These are phyloP conservation scores for Spizaetus ornatus DNA, from an alignment of 2,113 vertebrate genomes.

Conservation along the genomic window DNA sequence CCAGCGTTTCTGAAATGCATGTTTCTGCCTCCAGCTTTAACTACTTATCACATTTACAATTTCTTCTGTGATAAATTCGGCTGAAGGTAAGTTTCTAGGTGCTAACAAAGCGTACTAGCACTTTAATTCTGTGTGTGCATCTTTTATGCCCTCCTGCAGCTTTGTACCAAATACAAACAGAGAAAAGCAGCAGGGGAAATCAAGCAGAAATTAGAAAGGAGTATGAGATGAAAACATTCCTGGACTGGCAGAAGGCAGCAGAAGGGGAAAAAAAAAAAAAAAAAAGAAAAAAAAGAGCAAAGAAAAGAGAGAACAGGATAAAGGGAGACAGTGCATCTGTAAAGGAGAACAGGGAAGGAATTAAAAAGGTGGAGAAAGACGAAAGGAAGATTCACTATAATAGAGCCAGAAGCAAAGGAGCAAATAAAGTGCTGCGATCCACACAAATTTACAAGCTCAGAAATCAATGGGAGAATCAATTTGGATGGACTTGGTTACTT, in stretches of 20 bases:
- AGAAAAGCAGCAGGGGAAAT: conserved; percentile 37
- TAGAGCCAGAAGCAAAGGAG: background rate
- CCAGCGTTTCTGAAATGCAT: background rate
- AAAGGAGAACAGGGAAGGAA: background rate
- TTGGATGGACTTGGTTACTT: conserved; percentile 3
- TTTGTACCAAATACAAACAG: conserved; percentile 9
- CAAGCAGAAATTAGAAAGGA: conserved; percentile 32
- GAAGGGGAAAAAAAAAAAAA: background rate
- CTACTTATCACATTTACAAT: background rate
- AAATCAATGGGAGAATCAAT: conserved; percentile 49
- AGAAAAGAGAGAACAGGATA: background rate
- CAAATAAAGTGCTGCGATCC: conserved; percentile 3
- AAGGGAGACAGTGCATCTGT: background rate
- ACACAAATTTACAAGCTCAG: conserved; percentile 4
- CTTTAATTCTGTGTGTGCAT: background rate
- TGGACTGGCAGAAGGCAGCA: background rate
- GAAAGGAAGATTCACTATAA: background rate
- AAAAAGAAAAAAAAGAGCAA: background rate
- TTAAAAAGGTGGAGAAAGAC: background rate
- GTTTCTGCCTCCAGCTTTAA: background rate
- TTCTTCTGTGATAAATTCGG: background rate
- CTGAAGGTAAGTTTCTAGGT: conserved; percentile 5
- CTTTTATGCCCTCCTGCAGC: conserved; percentile 26
- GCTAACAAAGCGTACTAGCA: background rate
- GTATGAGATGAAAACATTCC: conserved; percentile 1